Evolutionary conservation across 2,113 vertebrate species (phyloP).

Genomic region (Trinectes maculatus): DNA sequence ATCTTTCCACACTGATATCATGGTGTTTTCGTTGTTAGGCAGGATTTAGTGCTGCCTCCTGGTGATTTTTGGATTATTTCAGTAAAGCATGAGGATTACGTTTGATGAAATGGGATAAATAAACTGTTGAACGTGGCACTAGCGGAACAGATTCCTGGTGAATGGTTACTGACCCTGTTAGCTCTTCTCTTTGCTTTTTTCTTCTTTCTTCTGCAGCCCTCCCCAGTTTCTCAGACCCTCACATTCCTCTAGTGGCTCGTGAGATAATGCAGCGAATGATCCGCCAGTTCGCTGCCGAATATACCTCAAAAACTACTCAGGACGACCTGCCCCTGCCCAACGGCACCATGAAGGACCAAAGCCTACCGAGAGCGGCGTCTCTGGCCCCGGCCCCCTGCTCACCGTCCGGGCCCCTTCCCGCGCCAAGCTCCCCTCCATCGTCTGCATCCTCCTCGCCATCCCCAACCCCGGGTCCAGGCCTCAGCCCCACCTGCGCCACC

Average conservation of each 20-base stretch:
- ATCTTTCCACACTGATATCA: conserved; percentile 29
- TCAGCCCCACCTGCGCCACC: conserved; percentile 56
- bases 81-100: conserved; percentile 62
- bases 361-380: conserved; percentile 93
- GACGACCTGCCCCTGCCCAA: conserved; percentile 96
- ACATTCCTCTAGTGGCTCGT: conserved; percentile 98
- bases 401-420: conserved; percentile 34
- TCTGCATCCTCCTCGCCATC: conserved; percentile 77
- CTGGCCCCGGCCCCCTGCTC: conserved; percentile 74
- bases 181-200: conserved; percentile 16
- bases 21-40: conserved; percentile 14
- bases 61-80: conserved; percentile 67
- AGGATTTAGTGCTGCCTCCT: conserved; percentile 43
- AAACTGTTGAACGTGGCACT: background rate
- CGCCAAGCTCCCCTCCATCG: conserved; percentile 65
- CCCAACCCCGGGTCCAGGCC: conserved; percentile 49
- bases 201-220: conserved; percentile 83
- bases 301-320: conserved; percentile 99
- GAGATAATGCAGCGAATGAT: conserved; percentile 99
- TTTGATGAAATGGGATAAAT: conserved; percentile 59
- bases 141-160: conserved; percentile 53
- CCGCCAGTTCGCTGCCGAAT: conserved; percentile 99
- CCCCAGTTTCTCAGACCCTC: conserved; percentile 95
- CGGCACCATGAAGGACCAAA: conserved; percentile 99
- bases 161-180: conserved; percentile 24